Evolutionary conservation across 2,113 vertebrate species (phyloP), one percentile per base, ranked within the genome.

Genomic region (Elephas maximus): DNA sequence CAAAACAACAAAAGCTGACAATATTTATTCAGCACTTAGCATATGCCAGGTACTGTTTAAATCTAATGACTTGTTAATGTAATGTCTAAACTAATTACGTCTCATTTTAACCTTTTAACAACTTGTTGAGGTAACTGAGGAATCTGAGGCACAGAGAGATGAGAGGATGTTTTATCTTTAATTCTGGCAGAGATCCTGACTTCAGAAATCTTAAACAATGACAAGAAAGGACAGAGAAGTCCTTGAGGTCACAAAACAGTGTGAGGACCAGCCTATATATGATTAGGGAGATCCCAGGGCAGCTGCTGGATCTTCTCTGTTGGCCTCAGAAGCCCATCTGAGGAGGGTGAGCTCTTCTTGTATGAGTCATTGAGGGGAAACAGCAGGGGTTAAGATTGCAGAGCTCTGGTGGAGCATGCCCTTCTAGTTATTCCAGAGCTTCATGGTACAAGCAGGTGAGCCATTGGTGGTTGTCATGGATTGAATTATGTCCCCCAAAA

Each of bases 71-170:
- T 71, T 14, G 53, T 69, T 53, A 87, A 90, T 57, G 53, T 80
- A 78, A 67, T 88, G 71, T 96, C 69, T 93, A 26, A 96, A 88
- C 15, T 51, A 77, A 83, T 82, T 57, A 76, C 18, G 67, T 85
- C 86, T 90, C 78, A 30, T 67, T 63, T 92, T 80, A 95, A 90
- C 80, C 76, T 94, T 90, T 88, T 51, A 30, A 44, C 24, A 60
- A 33, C 84, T 5, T 65, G 92, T 60, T 24, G 45, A 84, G 67
- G 65, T 71, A 15, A 48, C 53, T 51, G 65, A 90, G 83, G 26
- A 81, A 24, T 92, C 84, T 14, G 30, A 94, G 63, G n/a, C 73
- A 18, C 12, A 41, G 88, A 80, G 20, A 65, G 30, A 18, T 28
- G 17, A 94, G 65, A 18, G 12, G 9, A 33, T n/a, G 6, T 18